These are phyloP conservation scores for Myotis vivesi DNA, from an alignment of 2,797 vertebrate species.

Conservation along the genomic window DNA sequence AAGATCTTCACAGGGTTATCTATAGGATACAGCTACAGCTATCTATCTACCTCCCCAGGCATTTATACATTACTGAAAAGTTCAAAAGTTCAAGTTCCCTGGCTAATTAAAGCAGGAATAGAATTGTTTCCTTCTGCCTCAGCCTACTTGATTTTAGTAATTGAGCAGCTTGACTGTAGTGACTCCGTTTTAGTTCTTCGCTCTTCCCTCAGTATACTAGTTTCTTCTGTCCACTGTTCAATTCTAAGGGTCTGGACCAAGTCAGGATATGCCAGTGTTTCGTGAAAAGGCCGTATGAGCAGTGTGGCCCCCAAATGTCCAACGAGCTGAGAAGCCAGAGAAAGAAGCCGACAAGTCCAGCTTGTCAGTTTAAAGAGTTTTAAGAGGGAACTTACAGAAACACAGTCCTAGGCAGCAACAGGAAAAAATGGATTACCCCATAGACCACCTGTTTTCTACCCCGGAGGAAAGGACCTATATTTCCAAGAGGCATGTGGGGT, in stretches of 20 bases:
- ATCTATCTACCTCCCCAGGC: background rate
- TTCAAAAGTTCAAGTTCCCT: background rate
- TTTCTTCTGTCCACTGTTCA: background rate
- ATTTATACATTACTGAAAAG: background rate
- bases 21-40: no score
- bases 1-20: background rate
- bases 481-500: background rate
- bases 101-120: background rate
- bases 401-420: background rate
- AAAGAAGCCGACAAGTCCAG: background rate
- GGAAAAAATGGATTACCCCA: background rate
- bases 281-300: background rate
- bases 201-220: background rate
- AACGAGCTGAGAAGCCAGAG: background rate
- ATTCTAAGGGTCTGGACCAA: background rate
- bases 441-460: background rate
- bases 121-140: background rate
- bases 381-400: background rate
- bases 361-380: background rate
- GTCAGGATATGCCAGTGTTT: background rate
- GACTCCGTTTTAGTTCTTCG: background rate
- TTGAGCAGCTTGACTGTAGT: background rate
- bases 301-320: background rate
- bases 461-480: background rate
- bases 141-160: background rate